These are phyloP conservation scores for Aphis craccivora DNA, from an alignment of 1,140 invertebrate genomes.

Conservation along the genomic window DNA sequence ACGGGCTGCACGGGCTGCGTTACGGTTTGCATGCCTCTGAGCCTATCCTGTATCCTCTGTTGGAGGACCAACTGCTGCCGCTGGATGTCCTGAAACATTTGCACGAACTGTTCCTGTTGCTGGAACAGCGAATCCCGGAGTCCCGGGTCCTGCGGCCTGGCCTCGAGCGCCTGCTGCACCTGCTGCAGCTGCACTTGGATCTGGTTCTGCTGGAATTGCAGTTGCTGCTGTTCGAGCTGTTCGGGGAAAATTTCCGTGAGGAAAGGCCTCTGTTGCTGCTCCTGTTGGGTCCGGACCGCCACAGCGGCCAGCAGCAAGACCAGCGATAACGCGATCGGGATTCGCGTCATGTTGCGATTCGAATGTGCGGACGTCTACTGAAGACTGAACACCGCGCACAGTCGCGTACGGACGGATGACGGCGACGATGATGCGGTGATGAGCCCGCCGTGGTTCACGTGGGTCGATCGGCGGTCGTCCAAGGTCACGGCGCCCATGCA, in stretches of 20 bases:
- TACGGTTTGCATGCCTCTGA: constrained; percentile 57
- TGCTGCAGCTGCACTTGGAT: constrained; percentile 61
- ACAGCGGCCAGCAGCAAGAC: not conserved
- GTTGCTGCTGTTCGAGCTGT: constrained; percentile 62
- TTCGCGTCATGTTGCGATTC: constrained; percentile 38
- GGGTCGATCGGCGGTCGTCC: constrained; percentile 21
- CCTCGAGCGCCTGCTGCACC: constrained; percentile 60
- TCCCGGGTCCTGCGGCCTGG: constrained; percentile 30
- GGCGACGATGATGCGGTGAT: not conserved
- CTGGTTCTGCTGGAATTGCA: constrained; percentile 60
- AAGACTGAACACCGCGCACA: constrained; percentile 6
- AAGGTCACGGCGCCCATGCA: not conserved
- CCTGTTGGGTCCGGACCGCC: not conserved
- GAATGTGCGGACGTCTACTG: constrained; percentile 50
- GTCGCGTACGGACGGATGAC: not conserved
- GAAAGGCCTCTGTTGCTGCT: constrained; percentile 58
- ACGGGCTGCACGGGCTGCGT: not conserved
- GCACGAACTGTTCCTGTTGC: constrained; percentile 58
- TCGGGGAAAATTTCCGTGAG: constrained; percentile 62
- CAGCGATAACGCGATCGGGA: not conserved
- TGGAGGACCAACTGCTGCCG: constrained; percentile 59
- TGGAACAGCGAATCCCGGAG: constrained; percentile 51
- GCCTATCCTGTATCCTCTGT: constrained; percentile 61
- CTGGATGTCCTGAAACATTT: constrained; percentile 60
- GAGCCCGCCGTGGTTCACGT: constrained; percentile 30